Base-by-base conservation (phyloP, 2,888 invertebrate genomes). In the Phyllotreta cruciferae region DNA sequence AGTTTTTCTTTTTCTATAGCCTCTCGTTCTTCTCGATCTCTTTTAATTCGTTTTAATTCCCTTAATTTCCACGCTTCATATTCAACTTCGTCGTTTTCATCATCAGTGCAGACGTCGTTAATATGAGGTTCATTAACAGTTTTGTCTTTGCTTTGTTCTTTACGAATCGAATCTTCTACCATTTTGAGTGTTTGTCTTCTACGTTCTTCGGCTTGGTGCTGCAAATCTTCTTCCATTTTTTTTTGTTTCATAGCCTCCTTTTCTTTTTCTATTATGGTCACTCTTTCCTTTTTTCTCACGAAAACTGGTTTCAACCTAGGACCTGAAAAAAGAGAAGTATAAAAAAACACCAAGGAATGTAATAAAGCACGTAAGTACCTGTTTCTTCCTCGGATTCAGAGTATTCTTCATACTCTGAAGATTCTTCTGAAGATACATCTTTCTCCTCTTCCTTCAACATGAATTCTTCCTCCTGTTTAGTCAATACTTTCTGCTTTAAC, bases 51-150 rank as follows among this genome's bases (percentile, higher is more conserved):
- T 79, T 96, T 96, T 78, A 99, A 85, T 83, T 99, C 99, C 13
- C 99, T 86, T 36, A 98, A 82, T 81, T 99, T 99, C 99, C 99
- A 99, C 0, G 93, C 89, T 80, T 99, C 98, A 75, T 98, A 99
- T 76, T 96, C 96, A 6, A 96, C 87, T 79, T 98, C 97, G 74
- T 96, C 96, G 76, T 96, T 96, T 77, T 98, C 98, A 78, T 97
- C 96, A 70, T 96, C 96, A 0, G 95, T 96, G 75, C 92, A 92
- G 1, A 96, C 92, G 77, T 94, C 93, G 68, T 92, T 89, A 3
- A 95, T 85, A 72, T 90, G 87, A 1, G 92, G 90, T 80, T 93
- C 90, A 73, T 89, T 87, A 66, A 88, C 86, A 75, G 92, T 88
- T 62, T 85, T 86, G 53, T 77, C 75, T 75, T 85, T 87, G 69